Conservation (phyloP, 2,797 vertebrate genomes). For the Linurgus olivaceus region DNA sequence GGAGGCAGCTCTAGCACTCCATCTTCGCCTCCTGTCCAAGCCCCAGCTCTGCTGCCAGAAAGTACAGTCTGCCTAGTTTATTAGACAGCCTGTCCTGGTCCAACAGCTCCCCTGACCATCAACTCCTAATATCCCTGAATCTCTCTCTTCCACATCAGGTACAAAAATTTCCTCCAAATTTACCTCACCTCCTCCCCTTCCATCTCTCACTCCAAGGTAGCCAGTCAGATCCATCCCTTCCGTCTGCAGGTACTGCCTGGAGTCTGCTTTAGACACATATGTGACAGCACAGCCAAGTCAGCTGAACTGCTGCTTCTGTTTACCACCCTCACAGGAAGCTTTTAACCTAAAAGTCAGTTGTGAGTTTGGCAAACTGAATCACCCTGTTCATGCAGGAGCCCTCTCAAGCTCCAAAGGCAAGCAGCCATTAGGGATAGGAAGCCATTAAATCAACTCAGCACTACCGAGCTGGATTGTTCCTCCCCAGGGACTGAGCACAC, state of each 20-base stretch:
- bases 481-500: neutral
- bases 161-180: neutral
- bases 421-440: neutral
- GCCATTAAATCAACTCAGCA: neutral
- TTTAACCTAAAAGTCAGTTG: neutral
- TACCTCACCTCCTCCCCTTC: neutral
- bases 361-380: neutral
- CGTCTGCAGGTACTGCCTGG: neutral
- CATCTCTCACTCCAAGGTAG: neutral
- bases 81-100: neutral
- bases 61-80: neutral
- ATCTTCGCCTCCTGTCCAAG: neutral
- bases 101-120: neutral
- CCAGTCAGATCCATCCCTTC: neutral
- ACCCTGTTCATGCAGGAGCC: neutral
- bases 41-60: neutral
- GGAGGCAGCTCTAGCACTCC: neutral
- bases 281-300: neutral
- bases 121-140: neutral
- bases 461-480: neutral
- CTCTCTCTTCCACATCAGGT: neutral
- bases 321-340: neutral
- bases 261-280: rapidly evolving
- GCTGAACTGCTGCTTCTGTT: neutral
- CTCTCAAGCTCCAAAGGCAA: neutral